Evolutionary conservation across 2,888 invertebrate species (phyloP).

Genomic region (Dicycla oo): DNA sequence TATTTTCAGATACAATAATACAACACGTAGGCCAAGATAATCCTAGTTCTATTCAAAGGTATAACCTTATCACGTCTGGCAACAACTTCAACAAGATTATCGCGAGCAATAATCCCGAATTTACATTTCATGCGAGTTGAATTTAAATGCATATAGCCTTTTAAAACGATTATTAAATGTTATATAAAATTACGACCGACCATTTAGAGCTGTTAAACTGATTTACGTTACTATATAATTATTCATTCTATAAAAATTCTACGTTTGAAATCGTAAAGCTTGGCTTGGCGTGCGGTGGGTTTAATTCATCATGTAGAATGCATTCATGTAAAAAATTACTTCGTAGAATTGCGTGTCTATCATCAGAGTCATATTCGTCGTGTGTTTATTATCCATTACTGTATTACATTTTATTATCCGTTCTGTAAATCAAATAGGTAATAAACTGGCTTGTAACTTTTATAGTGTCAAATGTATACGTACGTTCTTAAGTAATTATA

Average conservation of each 20-base stretch:
- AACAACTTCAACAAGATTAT: conserved; percentile 56
- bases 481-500: conserved; percentile 20
- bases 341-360: conserved; percentile 75
- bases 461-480: conserved; percentile 35
- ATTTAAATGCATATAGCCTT: conserved; percentile 56
- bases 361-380: conserved; percentile 71
- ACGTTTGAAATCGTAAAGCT: conserved; percentile 59
- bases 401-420: conserved; percentile 76
- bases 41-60: conserved; percentile 41
- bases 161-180: conserved; percentile 46
- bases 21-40: conserved; percentile 44
- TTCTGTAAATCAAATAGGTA: conserved; percentile 75
- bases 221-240: conserved; percentile 66
- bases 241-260: conserved; percentile 56
- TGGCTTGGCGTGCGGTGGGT: conserved; percentile 55
- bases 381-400: conserved; percentile 76
- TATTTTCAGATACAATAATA: conserved; percentile 35
- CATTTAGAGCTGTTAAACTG: conserved; percentile 65
- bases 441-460: conserved; percentile 52
- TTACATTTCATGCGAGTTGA: conserved; percentile 50
- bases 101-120: conserved; percentile 53
- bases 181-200: conserved; percentile 52
- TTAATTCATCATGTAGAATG: conserved; percentile 57
- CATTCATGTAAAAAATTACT: conserved; percentile 64
- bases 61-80: conserved; percentile 44